phyloP scores from a whole-genome alignment of 2,888 invertebrate species.

The Cylindroiulus punctatus region DNA sequence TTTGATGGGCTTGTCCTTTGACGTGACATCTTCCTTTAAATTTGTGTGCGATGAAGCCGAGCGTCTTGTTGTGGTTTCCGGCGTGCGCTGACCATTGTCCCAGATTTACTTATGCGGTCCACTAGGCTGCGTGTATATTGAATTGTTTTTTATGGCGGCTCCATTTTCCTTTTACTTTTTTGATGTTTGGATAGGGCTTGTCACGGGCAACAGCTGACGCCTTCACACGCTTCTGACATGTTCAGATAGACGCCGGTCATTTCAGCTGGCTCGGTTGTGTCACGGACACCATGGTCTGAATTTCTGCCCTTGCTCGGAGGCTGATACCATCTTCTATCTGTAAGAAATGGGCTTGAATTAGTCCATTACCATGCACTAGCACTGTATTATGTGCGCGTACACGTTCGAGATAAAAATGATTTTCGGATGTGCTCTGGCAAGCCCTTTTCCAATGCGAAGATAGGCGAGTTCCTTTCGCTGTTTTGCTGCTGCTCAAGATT shows the following conservation, averaged over 20 bases:
- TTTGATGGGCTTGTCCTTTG: conserved; percentile 29
- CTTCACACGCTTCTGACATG: conserved; percentile 22
- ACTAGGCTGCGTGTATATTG: not conserved
- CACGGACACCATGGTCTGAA: not conserved
- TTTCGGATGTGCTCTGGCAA: not conserved
- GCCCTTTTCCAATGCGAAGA: conserved; percentile 1
- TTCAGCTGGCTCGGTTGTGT: not conserved
- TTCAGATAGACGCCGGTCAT: conserved; percentile 1
- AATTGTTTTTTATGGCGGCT: conserved; percentile 8
- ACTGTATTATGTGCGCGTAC: conserved; percentile 25
- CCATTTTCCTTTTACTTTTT: not conserved
- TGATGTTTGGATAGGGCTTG: not conserved
- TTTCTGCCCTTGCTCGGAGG: not conserved
- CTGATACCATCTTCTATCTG: conserved; percentile 38
- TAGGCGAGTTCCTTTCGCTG: not conserved
- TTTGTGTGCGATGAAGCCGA: not conserved
- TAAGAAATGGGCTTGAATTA: conserved; percentile 34
- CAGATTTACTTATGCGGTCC: conserved; percentile 33
- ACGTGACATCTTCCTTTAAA: conserved; percentile 17
- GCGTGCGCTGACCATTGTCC: not conserved
- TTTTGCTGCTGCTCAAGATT: not conserved
- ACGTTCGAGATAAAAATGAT: conserved; percentile 11
- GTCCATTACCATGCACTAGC: conserved; percentile 38
- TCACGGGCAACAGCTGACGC: conserved; percentile 20
- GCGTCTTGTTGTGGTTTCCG: conserved; percentile 42